Conservation (phyloP, 2,797 vertebrate genomes). For the Astyanax mexicanus region DNA sequence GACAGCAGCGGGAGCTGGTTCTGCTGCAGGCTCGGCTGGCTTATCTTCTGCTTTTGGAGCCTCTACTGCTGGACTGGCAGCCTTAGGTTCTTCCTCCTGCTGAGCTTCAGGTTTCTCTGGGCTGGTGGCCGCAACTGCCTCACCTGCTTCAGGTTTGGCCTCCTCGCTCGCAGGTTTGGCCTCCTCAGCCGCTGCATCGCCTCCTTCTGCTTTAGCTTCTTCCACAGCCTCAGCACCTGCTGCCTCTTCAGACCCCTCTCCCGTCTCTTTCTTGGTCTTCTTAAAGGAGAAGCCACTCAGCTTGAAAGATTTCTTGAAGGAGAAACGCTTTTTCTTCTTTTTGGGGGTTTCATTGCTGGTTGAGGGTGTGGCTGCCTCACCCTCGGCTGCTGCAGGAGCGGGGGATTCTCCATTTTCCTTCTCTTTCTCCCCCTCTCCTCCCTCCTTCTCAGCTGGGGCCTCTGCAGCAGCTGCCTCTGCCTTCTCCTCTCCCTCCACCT, state of each 20-base stretch:
- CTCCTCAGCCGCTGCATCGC: slow-evolving; percentile 67
- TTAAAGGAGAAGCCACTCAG: slow-evolving; percentile 95
- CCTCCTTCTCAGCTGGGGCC: slow-evolving; percentile 65
- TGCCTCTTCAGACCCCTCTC: slow-evolving; percentile 79
- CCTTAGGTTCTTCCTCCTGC: slow-evolving; percentile 53
- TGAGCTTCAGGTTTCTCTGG: slow-evolving; percentile 60
- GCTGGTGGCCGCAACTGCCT: slow-evolving; percentile 74
- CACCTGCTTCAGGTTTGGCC: slow-evolving; percentile 60
- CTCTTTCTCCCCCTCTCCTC: slow-evolving; percentile 72
- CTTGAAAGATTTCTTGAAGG: slow-evolving; percentile 97
- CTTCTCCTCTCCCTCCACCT: slow-evolving; percentile 78
- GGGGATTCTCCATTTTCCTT: slow-evolving; percentile 69
- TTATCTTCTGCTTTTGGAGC: slow-evolving; percentile 70
- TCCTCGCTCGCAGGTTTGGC: slow-evolving; percentile 68
- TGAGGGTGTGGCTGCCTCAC: slow-evolving; percentile 82
- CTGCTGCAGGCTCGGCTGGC: slow-evolving; percentile 58
- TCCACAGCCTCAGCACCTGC: slow-evolving; percentile 67
- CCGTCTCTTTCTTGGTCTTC: slow-evolving; percentile 93
- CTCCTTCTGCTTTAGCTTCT: slow-evolving; percentile 76
- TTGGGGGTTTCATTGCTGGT: slow-evolving; percentile 91
- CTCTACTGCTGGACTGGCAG: slow-evolving; percentile 49
- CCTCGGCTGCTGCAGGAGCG: slow-evolving; percentile 81
- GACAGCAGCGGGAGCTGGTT: slow-evolving; percentile 76
- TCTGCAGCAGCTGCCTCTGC: slow-evolving; percentile 67
- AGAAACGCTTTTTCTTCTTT: slow-evolving; percentile 98